Evolutionary conservation across 2,113 vertebrate species (phyloP).

Genomic region (Myodes glareolus): DNA sequence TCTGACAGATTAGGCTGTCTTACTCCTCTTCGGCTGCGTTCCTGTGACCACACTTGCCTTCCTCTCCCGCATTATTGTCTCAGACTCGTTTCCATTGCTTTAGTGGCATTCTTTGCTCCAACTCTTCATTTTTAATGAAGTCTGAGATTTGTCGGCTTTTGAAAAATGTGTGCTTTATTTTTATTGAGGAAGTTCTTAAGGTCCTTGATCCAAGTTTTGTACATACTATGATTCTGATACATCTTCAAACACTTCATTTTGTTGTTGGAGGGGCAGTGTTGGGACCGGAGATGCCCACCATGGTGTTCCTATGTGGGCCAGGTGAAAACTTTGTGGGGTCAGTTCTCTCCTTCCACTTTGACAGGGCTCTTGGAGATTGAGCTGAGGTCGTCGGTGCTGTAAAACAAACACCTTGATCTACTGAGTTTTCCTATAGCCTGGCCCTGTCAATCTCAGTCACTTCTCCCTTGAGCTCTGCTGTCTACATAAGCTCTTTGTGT

Average conservation of each 20-base stretch:
- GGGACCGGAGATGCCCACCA: no score
- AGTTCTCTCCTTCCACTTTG: background rate
- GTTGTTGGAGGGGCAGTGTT: background rate
- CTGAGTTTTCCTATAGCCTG: background rate
- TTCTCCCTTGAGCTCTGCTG: background rate
- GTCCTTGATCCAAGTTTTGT: background rate
- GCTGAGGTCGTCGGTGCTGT: background rate
- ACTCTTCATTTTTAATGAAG: slow-evolving; percentile 4
- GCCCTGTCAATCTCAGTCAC: background rate
- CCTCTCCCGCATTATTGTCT: background rate
- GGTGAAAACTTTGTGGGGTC: background rate
- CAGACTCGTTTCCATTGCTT: background rate
- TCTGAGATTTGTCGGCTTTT: background rate
- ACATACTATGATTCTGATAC: background rate
- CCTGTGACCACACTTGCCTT: no score
- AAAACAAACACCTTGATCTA: background rate
- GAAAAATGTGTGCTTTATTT: background rate
- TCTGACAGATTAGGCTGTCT: background rate
- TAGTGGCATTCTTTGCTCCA: background rate
- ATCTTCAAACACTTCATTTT: background rate
- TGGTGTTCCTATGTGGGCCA: background rate
- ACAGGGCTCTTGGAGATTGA: background rate
- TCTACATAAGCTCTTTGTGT: background rate
- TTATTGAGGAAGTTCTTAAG: background rate
- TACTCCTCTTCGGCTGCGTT: no score